These are phyloP conservation scores for Chydorus sphaericus DNA, from an alignment of 2,888 invertebrate species.

Conservation along the genomic window DNA sequence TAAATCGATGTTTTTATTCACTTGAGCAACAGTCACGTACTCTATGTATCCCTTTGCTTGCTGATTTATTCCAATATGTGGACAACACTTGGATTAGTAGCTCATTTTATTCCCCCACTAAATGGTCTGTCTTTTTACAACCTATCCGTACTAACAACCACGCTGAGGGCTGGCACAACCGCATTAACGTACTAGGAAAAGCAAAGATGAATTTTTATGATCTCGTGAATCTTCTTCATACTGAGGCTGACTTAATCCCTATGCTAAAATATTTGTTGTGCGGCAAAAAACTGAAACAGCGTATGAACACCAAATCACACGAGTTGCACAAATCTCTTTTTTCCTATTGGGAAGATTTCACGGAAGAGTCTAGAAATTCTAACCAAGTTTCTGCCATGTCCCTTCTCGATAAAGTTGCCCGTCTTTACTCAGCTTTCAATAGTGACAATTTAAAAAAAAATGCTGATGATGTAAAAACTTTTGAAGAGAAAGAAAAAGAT, in stretches of 20 bases:
- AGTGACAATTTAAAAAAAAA: too few species aligned
- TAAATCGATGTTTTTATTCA: too few species aligned
- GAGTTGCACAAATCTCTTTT: too few species aligned
- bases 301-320: too few species aligned
- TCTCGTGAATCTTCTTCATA: background rate
- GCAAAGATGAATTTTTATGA: background rate
- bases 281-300: background rate
- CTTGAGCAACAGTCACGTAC: too few species aligned
- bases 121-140: conserved; percentile 5
- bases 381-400: too few species aligned
- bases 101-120: background rate
- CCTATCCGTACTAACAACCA: conserved; percentile 7
- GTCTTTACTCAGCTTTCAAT: too few species aligned
- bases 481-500: too few species aligned
- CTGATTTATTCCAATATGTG: background rate
- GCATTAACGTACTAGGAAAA: background rate
- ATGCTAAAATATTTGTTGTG: background rate
- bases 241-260: background rate
- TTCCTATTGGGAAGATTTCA: too few species aligned
- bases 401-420: too few species aligned
- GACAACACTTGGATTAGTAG: background rate
- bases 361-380: too few species aligned
- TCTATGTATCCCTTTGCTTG: background rate
- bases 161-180: background rate
- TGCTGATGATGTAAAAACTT: too few species aligned